These are phyloP conservation scores for Chrysotoxum bicinctum DNA, from an alignment of 2,888 invertebrate genomes.

Conservation along the genomic window DNA sequence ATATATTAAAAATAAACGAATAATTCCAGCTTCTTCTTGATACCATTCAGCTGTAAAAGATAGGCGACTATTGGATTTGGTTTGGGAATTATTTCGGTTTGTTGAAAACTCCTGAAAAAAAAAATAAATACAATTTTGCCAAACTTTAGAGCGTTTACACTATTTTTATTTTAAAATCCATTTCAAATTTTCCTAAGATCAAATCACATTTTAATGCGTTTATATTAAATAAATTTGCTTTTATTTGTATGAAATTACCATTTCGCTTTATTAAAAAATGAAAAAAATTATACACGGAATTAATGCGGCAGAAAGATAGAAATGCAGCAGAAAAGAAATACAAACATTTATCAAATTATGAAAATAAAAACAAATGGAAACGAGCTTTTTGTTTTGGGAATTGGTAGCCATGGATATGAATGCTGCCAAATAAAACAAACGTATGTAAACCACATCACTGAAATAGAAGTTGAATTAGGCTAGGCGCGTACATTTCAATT, in stretches of 20 bases:
- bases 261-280: too few relatives aligned
- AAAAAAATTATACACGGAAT: background rate
- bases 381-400: background rate
- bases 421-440: slow-evolving; percentile 4
- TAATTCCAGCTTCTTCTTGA: slow-evolving; percentile 89
- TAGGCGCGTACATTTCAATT: too few relatives aligned
- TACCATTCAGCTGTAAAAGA: slow-evolving; percentile 92
- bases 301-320: background rate
- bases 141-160: slow-evolving; percentile 14
- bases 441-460: too few relatives aligned
- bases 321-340: background rate
- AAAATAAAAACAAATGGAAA: background rate
- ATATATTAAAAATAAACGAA: slow-evolving; percentile 89
- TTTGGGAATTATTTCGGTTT: background rate
- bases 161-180: slow-evolving; percentile 4
- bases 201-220: too few relatives aligned
- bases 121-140: background rate
- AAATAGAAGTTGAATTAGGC: too few relatives aligned
- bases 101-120: slow-evolving; percentile 21
- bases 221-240: background rate
- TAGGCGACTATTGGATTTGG: slow-evolving; percentile 74
- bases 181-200: background rate
- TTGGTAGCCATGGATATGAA: background rate
- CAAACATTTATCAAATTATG: background rate
- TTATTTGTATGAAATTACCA: background rate